Conservation (phyloP, 1,140 invertebrate genomes). For the Drosophila asahinai region DNA sequence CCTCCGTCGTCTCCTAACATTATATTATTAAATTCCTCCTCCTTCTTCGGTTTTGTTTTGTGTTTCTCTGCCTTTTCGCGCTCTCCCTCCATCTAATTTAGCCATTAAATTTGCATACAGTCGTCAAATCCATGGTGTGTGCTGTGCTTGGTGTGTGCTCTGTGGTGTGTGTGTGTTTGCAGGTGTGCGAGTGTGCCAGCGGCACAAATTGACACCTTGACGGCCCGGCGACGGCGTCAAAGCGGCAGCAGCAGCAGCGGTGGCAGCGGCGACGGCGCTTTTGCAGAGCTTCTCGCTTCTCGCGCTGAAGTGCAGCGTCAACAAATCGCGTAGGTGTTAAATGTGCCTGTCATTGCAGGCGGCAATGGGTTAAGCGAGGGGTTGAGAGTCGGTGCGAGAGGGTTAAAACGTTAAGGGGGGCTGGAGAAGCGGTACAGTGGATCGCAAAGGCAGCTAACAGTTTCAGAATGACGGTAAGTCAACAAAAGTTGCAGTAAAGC, state of each 20-base stretch:
- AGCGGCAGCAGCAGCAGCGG: conserved; percentile 53
- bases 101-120: conserved; percentile 82
- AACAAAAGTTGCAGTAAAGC: background rate
- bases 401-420: too few species aligned
- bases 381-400: conserved; percentile 1
- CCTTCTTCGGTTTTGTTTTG: conserved; percentile 31
- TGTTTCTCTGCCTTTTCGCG: conserved; percentile 1
- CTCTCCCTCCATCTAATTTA: conserved; percentile 72
- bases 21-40: conserved; percentile 50
- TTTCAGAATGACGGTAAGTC: background rate
- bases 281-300: conserved; percentile 36
- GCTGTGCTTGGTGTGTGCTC: conserved; percentile 12
- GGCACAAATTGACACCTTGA: conserved; percentile 78
- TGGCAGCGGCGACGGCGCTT: conserved; percentile 49
- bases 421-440: conserved; percentile 19
- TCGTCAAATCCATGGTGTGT: conserved; percentile 38
- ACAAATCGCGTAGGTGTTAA: conserved; percentile 67
- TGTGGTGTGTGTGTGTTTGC: conserved; percentile 19
- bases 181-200: conserved; percentile 54
- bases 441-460: conserved; percentile 4
- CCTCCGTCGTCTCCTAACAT: conserved; percentile 16
- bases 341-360: conserved; percentile 67
- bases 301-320: conserved; percentile 48
- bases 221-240: conserved; percentile 32
- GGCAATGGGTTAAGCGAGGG: conserved; percentile 17